Evolutionary conservation across 2,888 invertebrate species (phyloP).

Genomic region (Scaeva pyrastri): DNA sequence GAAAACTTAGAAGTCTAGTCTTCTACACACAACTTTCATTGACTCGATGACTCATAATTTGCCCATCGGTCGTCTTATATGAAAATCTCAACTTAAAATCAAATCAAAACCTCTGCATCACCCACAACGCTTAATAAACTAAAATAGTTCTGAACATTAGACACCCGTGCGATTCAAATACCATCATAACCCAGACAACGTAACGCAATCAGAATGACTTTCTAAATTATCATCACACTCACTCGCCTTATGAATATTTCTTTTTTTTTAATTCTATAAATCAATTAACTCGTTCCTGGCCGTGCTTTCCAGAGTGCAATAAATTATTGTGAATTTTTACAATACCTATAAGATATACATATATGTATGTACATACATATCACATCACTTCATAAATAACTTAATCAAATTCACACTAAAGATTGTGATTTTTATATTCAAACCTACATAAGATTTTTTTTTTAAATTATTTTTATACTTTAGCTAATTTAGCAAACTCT

Average conservation of each 20-base stretch:
- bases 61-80: not conserved
- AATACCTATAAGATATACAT: slow-evolving; percentile 16
- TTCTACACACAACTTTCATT: too few species aligned
- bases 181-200: not conserved
- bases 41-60: not conserved
- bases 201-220: not conserved
- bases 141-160: not conserved
- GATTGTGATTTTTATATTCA: not conserved
- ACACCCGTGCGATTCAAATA: not conserved
- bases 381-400: slow-evolving; percentile 50
- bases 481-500: slow-evolving; percentile 1
- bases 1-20: too few species aligned
- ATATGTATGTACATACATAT: too few species aligned
- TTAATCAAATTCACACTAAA: slow-evolving; percentile 55
- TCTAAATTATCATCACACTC: not conserved
- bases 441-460: too few species aligned
- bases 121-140: not conserved
- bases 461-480: not conserved
- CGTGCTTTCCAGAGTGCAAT: slow-evolving; percentile 6
- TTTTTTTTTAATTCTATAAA: slow-evolving; percentile 19
- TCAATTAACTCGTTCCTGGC: slow-evolving; percentile 33
- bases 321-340: slow-evolving; percentile 35
- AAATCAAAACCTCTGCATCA: not conserved
- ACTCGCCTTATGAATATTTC: too few species aligned
- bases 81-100: not conserved